Evolutionary conservation across 2,113 vertebrate genomes (phyloP), one percentile per base, ranked within the genome.

Genomic region (Takifugu bimaculatus): DNA sequence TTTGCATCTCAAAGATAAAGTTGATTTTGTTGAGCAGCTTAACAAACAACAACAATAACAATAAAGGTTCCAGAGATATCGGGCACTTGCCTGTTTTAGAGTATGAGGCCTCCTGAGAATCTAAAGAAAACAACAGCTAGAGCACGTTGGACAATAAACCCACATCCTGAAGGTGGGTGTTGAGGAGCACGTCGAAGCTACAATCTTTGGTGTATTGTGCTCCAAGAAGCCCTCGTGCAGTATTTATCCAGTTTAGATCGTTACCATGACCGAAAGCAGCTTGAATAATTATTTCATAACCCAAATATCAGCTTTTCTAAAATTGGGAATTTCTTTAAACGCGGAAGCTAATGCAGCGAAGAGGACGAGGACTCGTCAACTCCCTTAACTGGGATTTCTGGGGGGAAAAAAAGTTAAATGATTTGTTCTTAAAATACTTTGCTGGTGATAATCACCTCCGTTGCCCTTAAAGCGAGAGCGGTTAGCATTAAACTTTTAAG

Each of bases 351-450:
- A 13, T 61, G 49, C 39, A 26, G 53, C 3, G 65, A 69, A 1
- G 39, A 79, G 62, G 60, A 15, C 60, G 29, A 54, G 13, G 12
- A 45, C 55, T 81, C 32, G 43, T 13, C 32, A 57, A 43, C 15
- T 56, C 61, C 50, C 60, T 68, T 54, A 5, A 54, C 47, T 49
- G 49, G 43, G 59, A 77, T 72, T 29, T 55, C 42, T 25, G 59
- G 11, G 7, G 7, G 47, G 51, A 26, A 27, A 66, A 83, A 80
- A 74, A 57, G 70, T 77, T 77, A 84, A 85, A 79, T 74, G 71
- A 78, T 81, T 67, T 68, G 67, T 78, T 86, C 88, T 85, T 88
- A 85, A 87, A 87, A 77, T 74, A 75, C 78, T 77, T 80, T 87
- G 54, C 71, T 72, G 68, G 72, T 75, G 77, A 87, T 87, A 87